Conservation (phyloP, 2,113 vertebrate species). For the Eurypyga helias region DNA sequence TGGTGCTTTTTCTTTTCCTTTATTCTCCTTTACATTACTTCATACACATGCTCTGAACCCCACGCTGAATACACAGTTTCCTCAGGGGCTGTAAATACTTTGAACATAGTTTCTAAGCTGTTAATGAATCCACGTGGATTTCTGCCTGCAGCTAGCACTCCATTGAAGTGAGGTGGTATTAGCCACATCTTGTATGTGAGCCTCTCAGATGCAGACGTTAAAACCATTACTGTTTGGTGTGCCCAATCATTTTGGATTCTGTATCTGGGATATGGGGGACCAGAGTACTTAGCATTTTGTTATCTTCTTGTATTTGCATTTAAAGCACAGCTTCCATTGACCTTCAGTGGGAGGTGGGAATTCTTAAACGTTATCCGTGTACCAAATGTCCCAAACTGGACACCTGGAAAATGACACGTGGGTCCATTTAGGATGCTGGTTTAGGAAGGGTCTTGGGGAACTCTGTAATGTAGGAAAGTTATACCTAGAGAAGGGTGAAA, state of each 20-base stretch:
- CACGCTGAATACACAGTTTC: neutral
- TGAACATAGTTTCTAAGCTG: neutral
- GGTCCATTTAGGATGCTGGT: neutral
- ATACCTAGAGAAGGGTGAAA: neutral
- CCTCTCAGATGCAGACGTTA: neutral
- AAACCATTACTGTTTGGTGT: neutral
- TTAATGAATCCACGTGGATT: neutral
- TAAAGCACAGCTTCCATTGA: neutral
- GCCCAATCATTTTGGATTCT: neutral
- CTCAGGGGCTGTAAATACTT: neutral
- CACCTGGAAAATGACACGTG: neutral
- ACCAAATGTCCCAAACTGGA: neutral
- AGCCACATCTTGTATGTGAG: rapidly evolving
- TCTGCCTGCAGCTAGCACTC: neutral
- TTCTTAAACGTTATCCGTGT: neutral
- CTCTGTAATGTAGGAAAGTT: neutral
- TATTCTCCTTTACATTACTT: neutral
- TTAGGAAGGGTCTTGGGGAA: neutral
- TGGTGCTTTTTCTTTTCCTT: neutral
- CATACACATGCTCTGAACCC: neutral
- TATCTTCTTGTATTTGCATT: neutral
- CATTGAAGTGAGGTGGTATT: neutral
- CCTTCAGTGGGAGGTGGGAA: neutral
- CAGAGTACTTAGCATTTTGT: neutral
- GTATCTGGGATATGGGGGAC: neutral